Conservation (phyloP, 2,797 vertebrate species). For the Xiphorhynchus erythropygius region DNA sequence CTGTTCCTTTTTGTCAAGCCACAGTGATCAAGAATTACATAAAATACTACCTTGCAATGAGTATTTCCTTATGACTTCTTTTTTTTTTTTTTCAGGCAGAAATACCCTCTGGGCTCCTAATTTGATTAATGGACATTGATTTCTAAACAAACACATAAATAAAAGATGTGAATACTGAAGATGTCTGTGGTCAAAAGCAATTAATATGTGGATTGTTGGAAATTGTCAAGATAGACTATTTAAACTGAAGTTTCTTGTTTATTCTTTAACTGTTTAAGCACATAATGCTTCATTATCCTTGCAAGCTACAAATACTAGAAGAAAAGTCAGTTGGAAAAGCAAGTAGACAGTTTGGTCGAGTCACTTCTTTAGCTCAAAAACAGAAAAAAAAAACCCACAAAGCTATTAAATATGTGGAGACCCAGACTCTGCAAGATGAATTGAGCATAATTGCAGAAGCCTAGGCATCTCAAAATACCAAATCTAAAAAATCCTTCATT, state of each 20-base stretch:
- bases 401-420: background rate
- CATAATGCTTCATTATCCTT: background rate
- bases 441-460: background rate
- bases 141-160: background rate
- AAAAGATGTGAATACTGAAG: background rate
- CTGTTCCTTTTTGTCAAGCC: background rate
- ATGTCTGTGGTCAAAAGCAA: background rate
- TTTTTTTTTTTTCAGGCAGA: background rate
- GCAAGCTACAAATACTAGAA: background rate
- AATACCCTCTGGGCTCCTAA: background rate
- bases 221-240: background rate
- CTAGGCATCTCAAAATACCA: background rate
- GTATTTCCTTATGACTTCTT: rapidly evolving
- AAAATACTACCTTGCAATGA: background rate
- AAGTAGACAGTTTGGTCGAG: background rate
- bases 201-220: background rate
- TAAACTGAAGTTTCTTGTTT: background rate
- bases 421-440: background rate
- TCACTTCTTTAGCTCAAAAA: background rate
- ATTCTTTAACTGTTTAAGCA: background rate
- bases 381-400: background rate
- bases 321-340: background rate
- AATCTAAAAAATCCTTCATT: background rate
- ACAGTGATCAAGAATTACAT: background rate
- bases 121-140: background rate